Evolutionary conservation across 2,113 vertebrate species (phyloP).

Genomic region (Bambusicola thoracicus): DNA sequence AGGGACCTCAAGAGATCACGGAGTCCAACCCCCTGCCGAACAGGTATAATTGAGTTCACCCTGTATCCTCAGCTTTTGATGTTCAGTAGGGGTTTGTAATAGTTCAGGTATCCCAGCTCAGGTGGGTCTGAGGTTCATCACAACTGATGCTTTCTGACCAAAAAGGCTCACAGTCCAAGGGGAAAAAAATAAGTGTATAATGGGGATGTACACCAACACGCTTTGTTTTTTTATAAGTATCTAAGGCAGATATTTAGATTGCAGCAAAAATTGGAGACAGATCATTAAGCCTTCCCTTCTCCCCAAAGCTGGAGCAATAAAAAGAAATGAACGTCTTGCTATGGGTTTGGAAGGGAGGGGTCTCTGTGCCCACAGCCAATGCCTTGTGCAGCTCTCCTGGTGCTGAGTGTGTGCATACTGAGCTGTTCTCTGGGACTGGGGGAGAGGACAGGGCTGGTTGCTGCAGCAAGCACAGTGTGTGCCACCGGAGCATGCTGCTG

Average conservation of each 20-base stretch:
- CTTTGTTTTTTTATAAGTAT: background rate
- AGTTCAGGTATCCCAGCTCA: fast-evolving
- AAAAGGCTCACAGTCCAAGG: background rate
- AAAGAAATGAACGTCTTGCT: background rate
- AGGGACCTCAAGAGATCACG: too few relatives aligned
- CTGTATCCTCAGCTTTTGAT: background rate
- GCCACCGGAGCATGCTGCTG: background rate
- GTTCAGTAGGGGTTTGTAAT: background rate
- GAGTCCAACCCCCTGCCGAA: too few relatives aligned
- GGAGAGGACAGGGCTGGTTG: background rate
- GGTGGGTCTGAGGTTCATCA: background rate
- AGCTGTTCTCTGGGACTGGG: background rate
- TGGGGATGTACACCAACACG: background rate
- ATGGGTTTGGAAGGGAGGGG: background rate
- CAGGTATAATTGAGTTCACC: background rate
- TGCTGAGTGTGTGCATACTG: fast-evolving
- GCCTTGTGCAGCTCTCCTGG: background rate
- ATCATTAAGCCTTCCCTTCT: background rate
- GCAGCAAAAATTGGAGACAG: background rate
- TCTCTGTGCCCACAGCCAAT: fast-evolving
- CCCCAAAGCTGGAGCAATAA: background rate
- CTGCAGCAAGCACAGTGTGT: background rate
- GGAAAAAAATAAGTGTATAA: background rate
- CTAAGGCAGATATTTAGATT: background rate
- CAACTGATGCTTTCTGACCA: background rate